phyloP scores from a whole-genome alignment of 2,888 invertebrate species.

The Halocaridina rubra region DNA sequence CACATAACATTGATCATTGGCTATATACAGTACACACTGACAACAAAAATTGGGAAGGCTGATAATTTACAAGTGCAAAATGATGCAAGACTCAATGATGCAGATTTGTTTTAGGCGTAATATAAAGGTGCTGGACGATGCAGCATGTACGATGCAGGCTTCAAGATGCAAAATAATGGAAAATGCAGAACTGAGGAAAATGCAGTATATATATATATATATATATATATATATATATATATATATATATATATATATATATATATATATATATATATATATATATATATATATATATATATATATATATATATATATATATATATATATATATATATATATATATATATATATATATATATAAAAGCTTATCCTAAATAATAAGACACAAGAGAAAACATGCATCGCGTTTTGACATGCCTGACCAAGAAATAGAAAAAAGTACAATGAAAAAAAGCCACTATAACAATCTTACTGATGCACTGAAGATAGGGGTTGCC shows the following conservation, averaged over 20 bases:
- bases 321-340: too few relatives aligned
- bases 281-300: too few relatives aligned
- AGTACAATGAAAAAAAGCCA: background rate
- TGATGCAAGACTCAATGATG: slow-evolving; percentile 38
- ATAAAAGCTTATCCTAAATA: slow-evolving; percentile 43
- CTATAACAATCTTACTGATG: slow-evolving; percentile 76
- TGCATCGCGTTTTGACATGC: slow-evolving; percentile 56
- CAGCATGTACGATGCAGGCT: slow-evolving; percentile 54
- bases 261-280: too few relatives aligned
- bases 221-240: too few relatives aligned
- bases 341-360: too few relatives aligned
- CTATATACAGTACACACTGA: slow-evolving; percentile 68
- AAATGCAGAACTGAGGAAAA: slow-evolving; percentile 38
- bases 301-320: too few relatives aligned
- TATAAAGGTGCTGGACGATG: slow-evolving; percentile 38
- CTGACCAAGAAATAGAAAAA: slow-evolving; percentile 22
- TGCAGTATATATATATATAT: slow-evolving; percentile 34
- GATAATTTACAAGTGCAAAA: slow-evolving; percentile 45
- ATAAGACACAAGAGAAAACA: slow-evolving; percentile 44
- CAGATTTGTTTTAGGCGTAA: slow-evolving; percentile 46
- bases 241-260: too few relatives aligned
- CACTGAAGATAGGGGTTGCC: slow-evolving; percentile 66
- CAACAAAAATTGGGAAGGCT: slow-evolving; percentile 10
- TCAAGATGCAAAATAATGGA: slow-evolving; percentile 43
- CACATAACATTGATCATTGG: slow-evolving; percentile 66